Evolutionary conservation across 2,888 invertebrate genomes (phyloP).

Genomic region (Trilocha varians): DNA sequence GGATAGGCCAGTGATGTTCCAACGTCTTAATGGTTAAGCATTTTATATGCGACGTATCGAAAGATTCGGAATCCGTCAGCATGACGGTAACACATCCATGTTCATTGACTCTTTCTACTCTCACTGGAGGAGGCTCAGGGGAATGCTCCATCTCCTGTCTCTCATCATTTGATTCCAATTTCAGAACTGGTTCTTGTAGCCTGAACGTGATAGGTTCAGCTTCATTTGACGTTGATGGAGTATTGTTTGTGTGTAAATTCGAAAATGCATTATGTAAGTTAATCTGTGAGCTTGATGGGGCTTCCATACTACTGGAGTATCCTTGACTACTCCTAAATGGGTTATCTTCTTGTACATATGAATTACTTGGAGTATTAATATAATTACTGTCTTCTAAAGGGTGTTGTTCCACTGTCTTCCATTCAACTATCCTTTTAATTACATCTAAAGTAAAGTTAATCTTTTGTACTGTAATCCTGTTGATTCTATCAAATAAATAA

Average conservation of each 20-base stretch:
- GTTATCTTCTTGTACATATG: constrained; percentile 58
- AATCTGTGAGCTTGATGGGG: constrained; percentile 43
- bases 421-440: constrained; percentile 89
- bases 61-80: constrained; percentile 85
- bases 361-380: constrained; percentile 44
- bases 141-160: constrained; percentile 39
- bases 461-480: constrained; percentile 79
- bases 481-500: constrained; percentile 76
- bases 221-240: constrained; percentile 49
- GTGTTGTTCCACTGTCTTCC: constrained; percentile 88
- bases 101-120: constrained; percentile 59
- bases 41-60: constrained; percentile 89
- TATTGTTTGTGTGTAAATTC: constrained; percentile 55
- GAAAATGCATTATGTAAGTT: constrained; percentile 62
- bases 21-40: constrained; percentile 88
- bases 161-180: constrained; percentile 35
- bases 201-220: constrained; percentile 38
- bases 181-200: constrained; percentile 57
- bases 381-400: constrained; percentile 81
- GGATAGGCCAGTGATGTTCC: constrained; percentile 87
- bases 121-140: constrained; percentile 43
- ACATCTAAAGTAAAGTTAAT: constrained; percentile 89
- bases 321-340: constrained; percentile 54
- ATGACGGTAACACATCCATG: constrained; percentile 75
- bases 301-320: constrained; percentile 36